Base-by-base conservation (phyloP, 2,888 invertebrate species). In the Athetis lepigone region DNA sequence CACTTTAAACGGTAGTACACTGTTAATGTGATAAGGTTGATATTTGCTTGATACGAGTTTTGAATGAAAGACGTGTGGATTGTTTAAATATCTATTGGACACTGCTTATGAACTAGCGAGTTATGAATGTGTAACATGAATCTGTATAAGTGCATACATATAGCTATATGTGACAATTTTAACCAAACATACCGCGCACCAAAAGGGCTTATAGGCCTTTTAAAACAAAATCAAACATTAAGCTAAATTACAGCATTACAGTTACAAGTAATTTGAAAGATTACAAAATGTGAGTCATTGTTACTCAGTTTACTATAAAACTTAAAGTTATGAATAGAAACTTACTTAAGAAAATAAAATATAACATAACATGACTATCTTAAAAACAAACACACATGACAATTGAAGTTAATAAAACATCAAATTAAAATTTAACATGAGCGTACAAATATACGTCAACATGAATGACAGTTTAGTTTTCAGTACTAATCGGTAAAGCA, bases 111-210 rank as follows among this genome's bases (percentile, higher is more conserved):
- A n/a, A n/a, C n/a, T n/a, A n/a, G n/a, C n/a, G n/a, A n/a, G n/a
- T n/a, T n/a, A n/a, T n/a, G n/a, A n/a, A n/a, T n/a, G n/a, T n/a
- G n/a, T n/a, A n/a, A n/a, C n/a, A n/a, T n/a, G n/a, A n/a, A n/a
- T n/a, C n/a, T n/a, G n/a, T n/a, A n/a, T n/a, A n/a, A n/a, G n/a
- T n/a, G n/a, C n/a, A n/a, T n/a, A n/a, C n/a, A n/a, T n/a, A n/a
- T n/a, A n/a, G n/a, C n/a, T 25, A 45, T 45, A 45, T 4, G 5
- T 3, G 27, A 36, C 5, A 29, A 0, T 36, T 21, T 36, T 16
- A 9, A 23, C 9, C 5, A 6, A 51, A 51, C 51, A 39, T 39
- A 39, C 51, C 51, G 51, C 51, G 39, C 51, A 27, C 51, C 51
- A 40, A 40, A 40, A 51, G 39, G 51, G 25, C 18, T 4, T 23